Evolutionary conservation across 2,797 vertebrate species (phyloP).

Genomic region (Cuniculus paca): DNA sequence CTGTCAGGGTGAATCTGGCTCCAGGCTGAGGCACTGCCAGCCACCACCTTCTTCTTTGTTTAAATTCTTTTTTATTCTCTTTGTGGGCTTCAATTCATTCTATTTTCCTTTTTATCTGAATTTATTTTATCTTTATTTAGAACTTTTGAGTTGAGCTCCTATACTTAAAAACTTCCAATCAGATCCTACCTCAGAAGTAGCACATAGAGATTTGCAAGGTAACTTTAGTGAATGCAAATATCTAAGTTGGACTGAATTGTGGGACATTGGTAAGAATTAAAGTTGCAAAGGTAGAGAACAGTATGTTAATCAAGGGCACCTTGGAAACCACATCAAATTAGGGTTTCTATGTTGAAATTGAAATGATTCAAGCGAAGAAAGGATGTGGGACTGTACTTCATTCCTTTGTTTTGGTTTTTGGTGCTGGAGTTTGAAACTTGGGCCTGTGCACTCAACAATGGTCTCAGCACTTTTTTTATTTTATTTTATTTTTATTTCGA

Average conservation of each 20-base stretch:
- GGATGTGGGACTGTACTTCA: background rate
- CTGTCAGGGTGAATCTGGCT: too few species aligned
- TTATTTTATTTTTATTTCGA: background rate
- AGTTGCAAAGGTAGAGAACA: background rate
- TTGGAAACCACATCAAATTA: background rate
- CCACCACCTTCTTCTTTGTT: too few species aligned
- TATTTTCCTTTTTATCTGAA: background rate
- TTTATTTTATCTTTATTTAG: slow-evolving; percentile 48
- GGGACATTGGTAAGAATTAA: background rate
- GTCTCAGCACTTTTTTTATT: background rate
- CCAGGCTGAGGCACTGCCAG: too few species aligned
- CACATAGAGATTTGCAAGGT: background rate
- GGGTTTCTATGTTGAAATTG: rapidly evolving
- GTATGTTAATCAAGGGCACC: rapidly evolving
- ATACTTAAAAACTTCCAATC: background rate
- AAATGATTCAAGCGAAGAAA: background rate
- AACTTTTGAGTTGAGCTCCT: background rate
- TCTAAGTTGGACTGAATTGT: background rate
- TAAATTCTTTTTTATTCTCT: too few species aligned
- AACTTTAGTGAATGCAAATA: background rate
- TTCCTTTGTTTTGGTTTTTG: background rate
- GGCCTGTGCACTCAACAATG: background rate
- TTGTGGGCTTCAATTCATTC: too few species aligned
- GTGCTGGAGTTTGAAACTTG: background rate
- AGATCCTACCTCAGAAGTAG: background rate